Conservation (phyloP, 2,113 vertebrate genomes). For the Polyodon spathula region DNA sequence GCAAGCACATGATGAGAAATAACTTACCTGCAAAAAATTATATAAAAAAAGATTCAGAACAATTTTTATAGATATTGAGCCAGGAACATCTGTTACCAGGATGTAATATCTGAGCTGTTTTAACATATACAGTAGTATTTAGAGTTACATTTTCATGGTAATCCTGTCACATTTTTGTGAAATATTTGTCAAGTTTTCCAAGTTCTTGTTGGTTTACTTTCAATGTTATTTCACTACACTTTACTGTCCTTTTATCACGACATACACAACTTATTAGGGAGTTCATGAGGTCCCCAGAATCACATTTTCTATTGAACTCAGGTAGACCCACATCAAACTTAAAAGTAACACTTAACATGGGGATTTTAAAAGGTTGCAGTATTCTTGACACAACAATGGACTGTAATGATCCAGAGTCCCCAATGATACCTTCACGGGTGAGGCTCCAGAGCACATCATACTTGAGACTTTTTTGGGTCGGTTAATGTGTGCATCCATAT, state of each 20-base stretch:
- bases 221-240: neutral
- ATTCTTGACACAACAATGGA: constrained; percentile 14
- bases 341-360: constrained; percentile 12
- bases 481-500: constrained; percentile 4
- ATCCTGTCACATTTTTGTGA: no score
- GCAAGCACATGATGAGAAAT: constrained; percentile 55
- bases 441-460: neutral
- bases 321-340: no score
- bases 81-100: no score
- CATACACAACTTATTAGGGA: neutral
- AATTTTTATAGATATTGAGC: neutral
- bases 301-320: no score
- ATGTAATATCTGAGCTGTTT: no score
- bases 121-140: no score
- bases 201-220: no score
- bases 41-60: neutral
- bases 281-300: no score
- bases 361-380: constrained; percentile 16
- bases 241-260: neutral
- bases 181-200: neutral
- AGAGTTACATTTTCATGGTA: no score
- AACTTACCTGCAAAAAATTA: constrained; percentile 45
- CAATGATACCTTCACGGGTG: constrained; percentile 11
- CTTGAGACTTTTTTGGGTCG: constrained; percentile 1
- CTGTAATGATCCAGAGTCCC: constrained; percentile 18